Conservation (phyloP, 1,140 invertebrate genomes). For the Chlorops oryzae region DNA sequence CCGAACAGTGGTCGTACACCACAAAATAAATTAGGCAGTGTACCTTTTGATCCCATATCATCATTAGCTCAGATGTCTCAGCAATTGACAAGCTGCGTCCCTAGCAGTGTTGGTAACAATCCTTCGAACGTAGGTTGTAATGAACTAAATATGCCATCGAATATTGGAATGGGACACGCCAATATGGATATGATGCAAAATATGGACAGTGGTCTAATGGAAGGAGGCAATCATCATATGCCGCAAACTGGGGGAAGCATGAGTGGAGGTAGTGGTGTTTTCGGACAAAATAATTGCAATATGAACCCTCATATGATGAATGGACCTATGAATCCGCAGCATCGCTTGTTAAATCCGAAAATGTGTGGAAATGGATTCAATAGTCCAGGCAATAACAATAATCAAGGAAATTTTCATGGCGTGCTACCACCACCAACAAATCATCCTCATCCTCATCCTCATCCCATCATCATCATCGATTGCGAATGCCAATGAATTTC, state of each 20-base stretch:
- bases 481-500: conserved; percentile 43
- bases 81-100: conserved; percentile 71
- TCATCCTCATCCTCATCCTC: too few relatives aligned
- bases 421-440: too few relatives aligned
- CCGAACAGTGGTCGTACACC: conserved; percentile 62
- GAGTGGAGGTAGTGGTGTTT: conserved; percentile 9
- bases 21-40: conserved; percentile 51
- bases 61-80: conserved; percentile 92
- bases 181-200: conserved; percentile 42
- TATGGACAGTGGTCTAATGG: conserved; percentile 23
- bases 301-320: conserved; percentile 21
- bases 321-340: conserved; percentile 25
- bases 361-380: conserved; percentile 50
- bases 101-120: conserved; percentile 44
- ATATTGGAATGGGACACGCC: conserved; percentile 27
- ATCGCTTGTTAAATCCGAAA: conserved; percentile 40
- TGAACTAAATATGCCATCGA: conserved; percentile 44
- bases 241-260: too few relatives aligned
- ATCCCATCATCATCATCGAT: conserved; percentile 50
- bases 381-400: conserved; percentile 20
- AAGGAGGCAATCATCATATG: too few relatives aligned
- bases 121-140: conserved; percentile 37
- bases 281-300: conserved; percentile 17
- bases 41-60: conserved; percentile 84
- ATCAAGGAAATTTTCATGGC: conserved; percentile 49